A percentile compares a stretch with the other conserved stretches of the same genome.
phyloP scores from a whole-genome alignment of 2,797 vertebrate genomes.

The Ciconia nigra region DNA sequence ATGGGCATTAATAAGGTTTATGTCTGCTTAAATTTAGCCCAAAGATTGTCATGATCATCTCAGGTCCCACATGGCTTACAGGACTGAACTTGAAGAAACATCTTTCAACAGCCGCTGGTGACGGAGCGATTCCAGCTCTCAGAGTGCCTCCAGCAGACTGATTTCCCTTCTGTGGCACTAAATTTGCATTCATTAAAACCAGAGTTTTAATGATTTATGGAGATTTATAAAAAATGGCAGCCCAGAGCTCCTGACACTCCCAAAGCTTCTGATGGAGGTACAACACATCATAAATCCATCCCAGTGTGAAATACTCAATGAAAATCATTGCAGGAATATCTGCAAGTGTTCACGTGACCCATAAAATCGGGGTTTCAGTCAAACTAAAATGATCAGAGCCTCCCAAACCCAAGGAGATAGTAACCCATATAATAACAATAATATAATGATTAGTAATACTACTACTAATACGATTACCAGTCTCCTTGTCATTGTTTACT shows the following conservation, averaged over 20 bases:
- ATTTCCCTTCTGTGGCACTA: background rate
- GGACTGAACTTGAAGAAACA: background rate
- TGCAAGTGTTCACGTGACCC: background rate
- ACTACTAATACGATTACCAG: background rate
- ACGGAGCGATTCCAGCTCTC: background rate
- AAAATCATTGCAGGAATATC: background rate
- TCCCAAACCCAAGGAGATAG: background rate
- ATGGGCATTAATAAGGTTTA: background rate
- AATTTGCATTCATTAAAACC: conserved; percentile 23
- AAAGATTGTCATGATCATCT: background rate
- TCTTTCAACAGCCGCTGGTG: background rate
- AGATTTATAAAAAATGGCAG: background rate
- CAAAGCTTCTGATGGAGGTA: background rate
- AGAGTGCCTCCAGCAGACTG: background rate
- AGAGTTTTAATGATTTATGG: conserved; percentile 23
- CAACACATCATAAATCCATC: background rate
- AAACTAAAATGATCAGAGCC: background rate
- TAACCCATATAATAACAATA: background rate
- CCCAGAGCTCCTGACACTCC: background rate
- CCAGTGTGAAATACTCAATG: background rate
- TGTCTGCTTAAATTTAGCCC: background rate
- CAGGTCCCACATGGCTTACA: background rate
- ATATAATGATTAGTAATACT: background rate
- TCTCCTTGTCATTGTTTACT: background rate
- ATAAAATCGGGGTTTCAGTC: background rate